Evolutionary conservation across 2,113 vertebrate species (phyloP), one percentile per base, ranked within the genome.

Genomic region (Cyprinodon variegatus): DNA sequence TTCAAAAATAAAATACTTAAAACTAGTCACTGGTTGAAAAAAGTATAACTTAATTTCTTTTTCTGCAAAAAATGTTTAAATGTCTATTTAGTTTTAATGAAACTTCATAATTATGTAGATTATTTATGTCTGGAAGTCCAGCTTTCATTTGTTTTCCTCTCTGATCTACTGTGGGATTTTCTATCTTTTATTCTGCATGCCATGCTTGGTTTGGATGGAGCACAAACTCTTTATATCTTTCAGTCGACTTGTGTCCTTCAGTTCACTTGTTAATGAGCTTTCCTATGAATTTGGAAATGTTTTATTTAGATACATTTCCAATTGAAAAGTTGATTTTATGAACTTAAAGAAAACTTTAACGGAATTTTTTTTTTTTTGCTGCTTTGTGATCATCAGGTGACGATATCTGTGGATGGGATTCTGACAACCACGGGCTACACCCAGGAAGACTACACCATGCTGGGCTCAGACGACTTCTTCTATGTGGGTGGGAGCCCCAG

Each of bases 381-480:
- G 83, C 84, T 89, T 94, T 82, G 89, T 77, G 80, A 65, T 93
- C 38, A 15, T 89, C 90, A 99, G 98, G 98, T 99, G 79, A 99
- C 98, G 40, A 99, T 99, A 89, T 99, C 98, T 29, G 98, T 99
- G 92, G 98, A 99, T 75, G 98, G 98, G 75, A 99, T 99, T 86
- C 96, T 99, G 62, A 99, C 98, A 64, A 99, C 97, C 6, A 99
- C 98, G 0, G 98, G 97, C 61, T 99, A 99, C 92, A 99, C 98
- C 1, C 98, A 99, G 81, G 98, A 99, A 71, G 98, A 99, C 93
- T 99, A 99, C 92, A 99, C 97, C 87, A 99, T 99, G 98, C 90
- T 99, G 85, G 98, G 98, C 41, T 99, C 97, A 0, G 98, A 99
- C 61, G 98, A 99, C 89, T 99, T 99, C 93, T 99, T 99, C 90